phyloP scores from a whole-genome alignment of 2,797 vertebrate genomes.

The Choloepus didactylus region DNA sequence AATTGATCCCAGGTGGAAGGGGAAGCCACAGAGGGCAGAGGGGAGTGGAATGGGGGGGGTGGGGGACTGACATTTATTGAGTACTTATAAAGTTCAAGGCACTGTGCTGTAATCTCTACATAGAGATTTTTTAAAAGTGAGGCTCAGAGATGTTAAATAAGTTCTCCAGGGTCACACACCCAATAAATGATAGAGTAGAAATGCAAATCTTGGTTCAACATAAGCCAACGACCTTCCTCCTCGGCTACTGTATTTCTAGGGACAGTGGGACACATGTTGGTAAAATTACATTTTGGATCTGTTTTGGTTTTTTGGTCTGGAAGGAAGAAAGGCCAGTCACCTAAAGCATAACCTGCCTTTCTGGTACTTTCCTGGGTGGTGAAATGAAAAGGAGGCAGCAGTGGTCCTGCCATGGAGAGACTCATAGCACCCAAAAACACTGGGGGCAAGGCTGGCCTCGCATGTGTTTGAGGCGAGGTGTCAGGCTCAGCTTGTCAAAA shows the following conservation, averaged over 20 bases:
- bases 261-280: not conserved
- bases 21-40: not conserved
- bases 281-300: not conserved
- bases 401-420: not conserved
- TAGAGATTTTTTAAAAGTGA: not conserved
- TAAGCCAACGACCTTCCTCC: not conserved
- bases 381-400: not conserved
- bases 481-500: not conserved
- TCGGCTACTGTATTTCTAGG: not conserved
- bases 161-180: not conserved
- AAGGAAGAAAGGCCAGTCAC: not conserved
- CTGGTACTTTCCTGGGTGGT: not conserved
- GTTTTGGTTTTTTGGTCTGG: not conserved
- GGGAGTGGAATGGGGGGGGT: not conserved
- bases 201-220: not conserved
- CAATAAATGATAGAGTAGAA: not conserved
- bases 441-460: not conserved
- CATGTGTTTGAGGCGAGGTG: not conserved
- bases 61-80: not conserved
- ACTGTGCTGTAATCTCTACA: not conserved
- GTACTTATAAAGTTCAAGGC: not conserved
- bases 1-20: not conserved
- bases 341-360: not conserved
- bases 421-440: not conserved
- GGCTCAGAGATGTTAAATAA: conserved; percentile 20